Conservation (phyloP, 2,113 vertebrate species). For the Anoplopoma fimbria region DNA sequence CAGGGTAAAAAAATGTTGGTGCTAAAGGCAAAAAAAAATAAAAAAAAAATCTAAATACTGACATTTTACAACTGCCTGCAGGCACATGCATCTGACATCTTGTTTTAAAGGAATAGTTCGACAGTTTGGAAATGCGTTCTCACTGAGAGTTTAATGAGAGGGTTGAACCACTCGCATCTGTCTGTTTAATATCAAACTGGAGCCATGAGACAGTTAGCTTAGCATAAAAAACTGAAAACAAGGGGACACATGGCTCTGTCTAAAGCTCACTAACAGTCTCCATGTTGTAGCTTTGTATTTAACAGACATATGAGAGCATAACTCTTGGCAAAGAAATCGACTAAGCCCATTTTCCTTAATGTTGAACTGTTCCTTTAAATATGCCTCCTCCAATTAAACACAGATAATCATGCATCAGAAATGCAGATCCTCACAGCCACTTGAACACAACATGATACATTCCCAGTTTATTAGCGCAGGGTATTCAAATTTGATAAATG, state of each 20-base stretch:
- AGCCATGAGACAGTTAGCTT: not conserved
- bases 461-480: too few relatives aligned
- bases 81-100: constrained; percentile 46
- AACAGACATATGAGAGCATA: not conserved
- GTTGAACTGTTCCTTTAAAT: not conserved
- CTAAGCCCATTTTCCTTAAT: not conserved
- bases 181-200: not conserved
- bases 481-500: too few relatives aligned
- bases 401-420: not conserved
- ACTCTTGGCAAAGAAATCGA: not conserved
- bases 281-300: not conserved
- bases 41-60: not conserved
- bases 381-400: not conserved
- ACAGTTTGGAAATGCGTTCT: not conserved
- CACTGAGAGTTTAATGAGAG: not conserved
- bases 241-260: too few relatives aligned
- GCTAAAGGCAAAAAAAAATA: not conserved
- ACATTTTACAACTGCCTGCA: not conserved
- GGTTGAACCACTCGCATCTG: not conserved
- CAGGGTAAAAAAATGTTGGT: not conserved
- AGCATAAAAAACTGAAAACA: not conserved
- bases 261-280: not conserved
- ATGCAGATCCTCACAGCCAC: not conserved
- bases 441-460: not conserved
- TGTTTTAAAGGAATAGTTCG: not conserved